These are phyloP conservation scores for Pholis gunnellus DNA, from an alignment of 2,113 vertebrate species.

Conservation along the genomic window DNA sequence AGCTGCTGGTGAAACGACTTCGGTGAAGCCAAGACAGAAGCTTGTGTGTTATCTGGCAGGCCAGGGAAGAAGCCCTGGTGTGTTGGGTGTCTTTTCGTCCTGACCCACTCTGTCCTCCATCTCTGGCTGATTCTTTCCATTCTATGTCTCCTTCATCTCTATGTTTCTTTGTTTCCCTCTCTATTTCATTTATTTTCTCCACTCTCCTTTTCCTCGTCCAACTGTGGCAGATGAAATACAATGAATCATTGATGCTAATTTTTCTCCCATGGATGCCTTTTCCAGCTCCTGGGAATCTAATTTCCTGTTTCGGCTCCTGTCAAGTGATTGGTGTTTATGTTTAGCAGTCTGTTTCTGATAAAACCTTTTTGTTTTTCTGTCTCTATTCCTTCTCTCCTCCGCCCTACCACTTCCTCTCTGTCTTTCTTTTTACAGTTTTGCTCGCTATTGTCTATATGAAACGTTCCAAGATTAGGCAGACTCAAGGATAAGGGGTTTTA, in stretches of 20 bases:
- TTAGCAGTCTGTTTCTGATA: constrained; percentile 82
- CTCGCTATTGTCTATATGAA: constrained; percentile 61
- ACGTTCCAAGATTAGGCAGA: constrained; percentile 56
- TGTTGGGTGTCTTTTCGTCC: constrained; percentile 4
- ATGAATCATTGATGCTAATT: constrained; percentile 76
- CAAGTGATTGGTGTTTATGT: constrained; percentile 84
- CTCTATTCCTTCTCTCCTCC: constrained; percentile 55
- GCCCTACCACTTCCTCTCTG: constrained; percentile 27
- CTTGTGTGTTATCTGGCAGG: constrained; percentile 34
- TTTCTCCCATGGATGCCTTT: constrained; percentile 74
- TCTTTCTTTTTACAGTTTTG: constrained; percentile 23
- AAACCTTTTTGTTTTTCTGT: constrained; percentile 67
- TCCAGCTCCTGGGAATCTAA: constrained; percentile 80
- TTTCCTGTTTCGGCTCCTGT: constrained; percentile 81
- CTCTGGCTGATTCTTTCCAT: constrained; percentile 1
- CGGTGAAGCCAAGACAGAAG: constrained; percentile 28
- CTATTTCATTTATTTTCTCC: constrained; percentile 3
- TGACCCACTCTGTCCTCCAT: constrained; percentile 8
- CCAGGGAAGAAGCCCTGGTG: constrained; percentile 31
- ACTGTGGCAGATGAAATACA: constrained; percentile 60
- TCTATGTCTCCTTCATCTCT: constrained; percentile 12
- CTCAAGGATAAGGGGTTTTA: constrained; percentile 60
- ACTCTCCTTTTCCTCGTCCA: constrained; percentile 26
- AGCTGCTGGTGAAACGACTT: neutral
- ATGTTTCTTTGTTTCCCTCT: constrained; percentile 25